A percentile compares a stretch with the other conserved stretches of the same genome.
Evolutionary conservation across 2,113 vertebrate species (phyloP).

Genomic region (Bettongia penicillata): DNA sequence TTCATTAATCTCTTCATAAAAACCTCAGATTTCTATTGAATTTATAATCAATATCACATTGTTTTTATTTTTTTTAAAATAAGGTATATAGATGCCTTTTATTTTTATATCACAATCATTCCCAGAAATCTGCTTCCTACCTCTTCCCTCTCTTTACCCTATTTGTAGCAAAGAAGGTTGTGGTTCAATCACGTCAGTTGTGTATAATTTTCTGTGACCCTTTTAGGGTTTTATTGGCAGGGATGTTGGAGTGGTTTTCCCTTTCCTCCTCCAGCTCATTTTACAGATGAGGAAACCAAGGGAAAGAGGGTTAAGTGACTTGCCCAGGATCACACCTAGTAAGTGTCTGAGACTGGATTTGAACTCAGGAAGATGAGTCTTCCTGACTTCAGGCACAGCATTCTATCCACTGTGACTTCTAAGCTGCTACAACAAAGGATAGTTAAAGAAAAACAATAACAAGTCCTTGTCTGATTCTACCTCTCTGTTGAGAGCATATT

Average conservation of each 20-base stretch:
- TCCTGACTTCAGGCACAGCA: background rate
- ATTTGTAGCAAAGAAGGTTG: background rate
- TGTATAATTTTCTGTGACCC: background rate
- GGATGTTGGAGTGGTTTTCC: background rate
- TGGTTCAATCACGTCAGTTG: background rate
- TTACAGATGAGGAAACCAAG: too few relatives aligned
- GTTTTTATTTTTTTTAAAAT: background rate
- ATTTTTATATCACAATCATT: background rate
- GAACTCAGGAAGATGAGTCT: background rate
- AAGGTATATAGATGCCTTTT: background rate
- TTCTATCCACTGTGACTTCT: too few relatives aligned
- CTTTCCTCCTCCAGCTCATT: too few relatives aligned
- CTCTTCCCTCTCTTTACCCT: background rate
- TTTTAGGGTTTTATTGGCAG: background rate
- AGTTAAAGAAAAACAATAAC: background rate
- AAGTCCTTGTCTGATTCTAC: background rate
- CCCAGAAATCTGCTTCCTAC: background rate
- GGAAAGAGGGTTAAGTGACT: background rate
- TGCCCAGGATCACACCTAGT: background rate
- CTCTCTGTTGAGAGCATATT: background rate
- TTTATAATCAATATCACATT: background rate
- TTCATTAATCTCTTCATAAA: background rate
- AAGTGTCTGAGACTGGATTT: background rate
- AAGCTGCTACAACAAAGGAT: background rate
- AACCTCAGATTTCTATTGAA: background rate